Base-by-base conservation (phyloP, 23 tunicate genomes). In the Corella eumyota region DNA sequence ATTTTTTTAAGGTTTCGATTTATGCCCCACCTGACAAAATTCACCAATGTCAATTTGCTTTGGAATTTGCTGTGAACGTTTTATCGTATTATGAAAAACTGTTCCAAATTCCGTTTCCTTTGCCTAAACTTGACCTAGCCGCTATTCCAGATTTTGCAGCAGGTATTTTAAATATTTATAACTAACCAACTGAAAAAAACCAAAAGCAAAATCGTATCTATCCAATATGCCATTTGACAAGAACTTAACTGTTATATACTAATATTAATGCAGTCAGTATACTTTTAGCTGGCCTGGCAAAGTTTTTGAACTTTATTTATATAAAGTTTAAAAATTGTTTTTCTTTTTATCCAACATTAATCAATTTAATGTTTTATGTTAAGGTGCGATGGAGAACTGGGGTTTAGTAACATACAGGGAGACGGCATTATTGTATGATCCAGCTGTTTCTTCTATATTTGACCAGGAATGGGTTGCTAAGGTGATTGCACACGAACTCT, bases 371-470 rank as follows among this genome's bases (percentile, higher is more conserved):
- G 48, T 40, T 40, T 11, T 40, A 15, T 40, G 48, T 40, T 40
- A 15, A 76, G 95, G 98, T 30, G 98, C 98, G 0, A 92, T 92
- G 98, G 98, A 92, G 61, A 85, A 92, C 65, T 92, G 98, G 98
- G 98, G 98, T 21, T 50, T 92, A 3, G 78, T 92, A 5, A 92
- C 98, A 0, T 92, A 92, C 53, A 26, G 88, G 17, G 88, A 90
- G 57, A 73, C 81, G 11, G 66, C 97, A n/a, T 30, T 90, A 30
- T 34, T 84, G 15, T 76, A 64, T 37, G 62, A 76, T 49, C 67
- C 78, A 29, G 7, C 22, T 2, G 67, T 79, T 1, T 85, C 95
- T 26, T 58, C 80, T 0, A 57, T 70, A 1, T 15, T 37, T 7
- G 79, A 76, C 35, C 56, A 85, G 68, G 74, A 85, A 45, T 61